Percentiles rank a stretch among this genome's conserved stretches.
These are phyloP conservation scores for Nothoprocta perdicaria DNA, from an alignment of 2,113 vertebrate species.

Conservation along the genomic window DNA sequence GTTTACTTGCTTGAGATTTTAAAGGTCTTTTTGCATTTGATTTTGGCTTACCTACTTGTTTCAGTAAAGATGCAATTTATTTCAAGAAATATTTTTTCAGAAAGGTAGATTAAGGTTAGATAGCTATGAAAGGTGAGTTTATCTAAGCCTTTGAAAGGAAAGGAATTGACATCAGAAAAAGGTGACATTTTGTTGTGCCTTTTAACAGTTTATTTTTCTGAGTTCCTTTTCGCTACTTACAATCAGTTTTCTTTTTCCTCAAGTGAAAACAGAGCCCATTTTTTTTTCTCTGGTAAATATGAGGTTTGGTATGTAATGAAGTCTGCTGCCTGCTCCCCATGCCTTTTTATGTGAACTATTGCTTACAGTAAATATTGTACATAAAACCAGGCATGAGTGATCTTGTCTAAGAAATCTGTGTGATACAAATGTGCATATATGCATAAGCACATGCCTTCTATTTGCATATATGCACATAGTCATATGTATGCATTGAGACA, in stretches of 20 bases:
- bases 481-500: neutral
- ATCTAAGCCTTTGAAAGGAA: neutral
- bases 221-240: neutral
- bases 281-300: neutral
- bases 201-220: neutral
- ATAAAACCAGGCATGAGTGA: neutral
- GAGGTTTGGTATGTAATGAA: neutral
- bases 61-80: neutral
- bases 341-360: neutral
- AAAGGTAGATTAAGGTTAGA: neutral
- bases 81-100: neutral
- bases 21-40: neutral
- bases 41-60: neutral
- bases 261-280: constrained; percentile 31
- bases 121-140: neutral
- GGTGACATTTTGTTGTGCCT: neutral
- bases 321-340: neutral
- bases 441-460: neutral
- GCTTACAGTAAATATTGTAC: neutral
- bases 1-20: neutral
- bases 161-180: neutral
- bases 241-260: constrained; percentile 31
- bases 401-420: constrained; percentile 10
- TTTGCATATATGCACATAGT: constrained; percentile 23
- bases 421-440: constrained; percentile 24